Base-by-base conservation (phyloP, 2,888 invertebrate species). In the Amphiduros pacificus region DNA sequence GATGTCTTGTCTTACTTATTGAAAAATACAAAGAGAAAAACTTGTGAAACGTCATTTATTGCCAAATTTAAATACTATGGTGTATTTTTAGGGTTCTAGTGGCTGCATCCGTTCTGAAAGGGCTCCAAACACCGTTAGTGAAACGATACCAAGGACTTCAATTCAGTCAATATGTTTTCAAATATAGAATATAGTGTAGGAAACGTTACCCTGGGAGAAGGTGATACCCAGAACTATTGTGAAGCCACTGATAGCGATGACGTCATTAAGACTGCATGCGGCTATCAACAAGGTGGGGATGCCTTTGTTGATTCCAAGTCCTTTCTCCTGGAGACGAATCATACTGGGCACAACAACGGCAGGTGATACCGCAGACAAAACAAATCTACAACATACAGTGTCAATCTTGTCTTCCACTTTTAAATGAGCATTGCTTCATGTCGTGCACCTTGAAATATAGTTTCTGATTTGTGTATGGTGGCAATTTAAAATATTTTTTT, bases 281-380 rank as follows among this genome's bases (percentile, higher is more conserved):
- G 97, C 97, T 40, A 97, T 91, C 60, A 97, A 92, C 50, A 98
- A 86, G 0, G 96, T 96, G 0, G 96, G 95, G 57, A 98, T 93
- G 20, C 96, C 96, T 85, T 95, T 94, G 41, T 91, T 91, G 1
- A 93, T 91, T 0, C 97, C 96, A 77, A 93, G 94, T 3, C 93
- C 93, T 78, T 91, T 90, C 60, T 88, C 88, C 17, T 95, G 88
- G 24, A 96, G 85, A 31, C 91, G 87, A 80, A 96, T 90, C 65
- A 97, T 87, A 71, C 93, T 92, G 0, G 97, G 95, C 24, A 97
- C 96, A 9, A 97, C 91, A 17, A 97, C 95, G 2, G 97, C 97
- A 0, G 97, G 96, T 0, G 95, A 94, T 1, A 97, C 96, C 0
- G 96, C 96, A 0, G 94, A 93, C 49, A 79, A 64, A 5, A 80